Percentiles rank a stretch among this genome's conserved stretches.
Evolutionary conservation across 2,797 vertebrate species (phyloP).

Genomic region (Eurystomus glaucurus): DNA sequence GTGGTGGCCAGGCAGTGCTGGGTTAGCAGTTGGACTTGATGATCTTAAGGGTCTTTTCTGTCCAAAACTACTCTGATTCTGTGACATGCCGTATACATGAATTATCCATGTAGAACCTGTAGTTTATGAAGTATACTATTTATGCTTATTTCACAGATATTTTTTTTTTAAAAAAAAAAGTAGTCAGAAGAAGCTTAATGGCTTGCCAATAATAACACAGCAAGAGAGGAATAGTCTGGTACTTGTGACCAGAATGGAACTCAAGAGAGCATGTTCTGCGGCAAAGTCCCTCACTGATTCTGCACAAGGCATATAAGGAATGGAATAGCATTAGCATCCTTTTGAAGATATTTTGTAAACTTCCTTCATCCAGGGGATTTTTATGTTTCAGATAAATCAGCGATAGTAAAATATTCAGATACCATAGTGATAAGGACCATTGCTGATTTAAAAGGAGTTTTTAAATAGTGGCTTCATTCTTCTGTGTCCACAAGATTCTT

Average conservation of each 20-base stretch:
- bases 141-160: not conserved
- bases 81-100: not conserved
- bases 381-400: not conserved
- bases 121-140: not conserved
- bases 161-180: not conserved
- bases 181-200: not conserved
- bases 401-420: not conserved
- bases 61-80: not conserved
- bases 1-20: not conserved
- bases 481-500: not conserved
- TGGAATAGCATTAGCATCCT: not conserved
- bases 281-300: not conserved
- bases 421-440: not conserved
- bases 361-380: not conserved
- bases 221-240: not conserved
- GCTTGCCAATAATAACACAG: not conserved
- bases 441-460: not conserved
- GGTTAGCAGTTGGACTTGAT: not conserved
- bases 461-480: not conserved
- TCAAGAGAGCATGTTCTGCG: not conserved
- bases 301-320: not conserved
- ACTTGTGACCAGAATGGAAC: not conserved
- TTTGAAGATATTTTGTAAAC: not conserved
- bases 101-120: not conserved
- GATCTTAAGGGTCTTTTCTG: not conserved